These are phyloP conservation scores for Parazoanthus atlanticus DNA, from an alignment of 92 coral and sea anemone genomes.

Conservation along the genomic window DNA sequence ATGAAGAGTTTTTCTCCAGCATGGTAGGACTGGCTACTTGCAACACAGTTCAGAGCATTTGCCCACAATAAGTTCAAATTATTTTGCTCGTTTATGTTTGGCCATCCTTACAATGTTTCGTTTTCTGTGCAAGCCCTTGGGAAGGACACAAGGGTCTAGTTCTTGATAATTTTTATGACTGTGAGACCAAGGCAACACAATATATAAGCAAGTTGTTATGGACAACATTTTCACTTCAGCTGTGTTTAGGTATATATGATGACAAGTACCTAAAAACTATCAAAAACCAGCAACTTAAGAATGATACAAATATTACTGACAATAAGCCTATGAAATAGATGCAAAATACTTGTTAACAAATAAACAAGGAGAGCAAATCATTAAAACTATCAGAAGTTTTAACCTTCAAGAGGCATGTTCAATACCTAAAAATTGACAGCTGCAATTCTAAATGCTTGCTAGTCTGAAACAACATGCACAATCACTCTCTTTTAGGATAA, in stretches of 20 bases:
- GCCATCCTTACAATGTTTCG: no score
- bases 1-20: no score
- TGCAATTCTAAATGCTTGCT: no score
- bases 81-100: no score
- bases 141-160: slow-evolving; percentile 32
- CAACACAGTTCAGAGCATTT: no score
- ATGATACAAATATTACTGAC: no score
- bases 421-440: not conserved
- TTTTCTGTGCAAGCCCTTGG: not conserved
- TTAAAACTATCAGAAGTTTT: not conserved
- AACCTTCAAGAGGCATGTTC: not conserved
- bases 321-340: not conserved
- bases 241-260: slow-evolving; percentile 32
- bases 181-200: not conserved
- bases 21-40: no score
- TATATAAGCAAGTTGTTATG: not conserved
- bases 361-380: not conserved
- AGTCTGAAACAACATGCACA: no score
- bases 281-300: no score
- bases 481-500: no score
- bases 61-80: no score
- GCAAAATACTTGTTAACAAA: not conserved
- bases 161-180: not conserved
- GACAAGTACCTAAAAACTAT: not conserved
- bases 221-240: slow-evolving; percentile 14